These are phyloP conservation scores for Cetoscarus ocellatus DNA, from an alignment of 2,797 vertebrate species.

Conservation along the genomic window DNA sequence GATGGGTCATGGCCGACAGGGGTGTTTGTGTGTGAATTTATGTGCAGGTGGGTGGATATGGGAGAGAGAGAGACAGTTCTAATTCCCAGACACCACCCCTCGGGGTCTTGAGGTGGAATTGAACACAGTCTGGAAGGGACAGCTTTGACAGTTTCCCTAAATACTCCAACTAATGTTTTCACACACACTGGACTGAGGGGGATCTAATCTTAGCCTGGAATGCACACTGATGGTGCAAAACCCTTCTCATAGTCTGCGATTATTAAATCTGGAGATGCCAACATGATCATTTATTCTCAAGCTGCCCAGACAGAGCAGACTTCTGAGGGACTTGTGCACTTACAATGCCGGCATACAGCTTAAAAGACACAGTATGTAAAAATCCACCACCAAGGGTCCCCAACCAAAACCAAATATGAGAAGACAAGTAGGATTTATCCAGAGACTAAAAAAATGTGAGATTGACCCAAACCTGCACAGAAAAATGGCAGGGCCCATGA, in stretches of 20 bases:
- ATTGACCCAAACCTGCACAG: too few relatives aligned
- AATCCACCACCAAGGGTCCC: too few relatives aligned
- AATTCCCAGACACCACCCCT: conserved; percentile 76
- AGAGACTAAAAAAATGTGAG: too few relatives aligned
- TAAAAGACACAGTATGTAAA: too few relatives aligned
- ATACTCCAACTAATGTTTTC: conserved; percentile 75
- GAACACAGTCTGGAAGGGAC: conserved; percentile 75
- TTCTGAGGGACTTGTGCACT: conserved; percentile 31
- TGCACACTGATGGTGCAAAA: conserved; percentile 45
- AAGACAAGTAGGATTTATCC: too few relatives aligned
- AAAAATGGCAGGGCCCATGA: too few relatives aligned
- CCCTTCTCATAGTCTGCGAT: conserved; percentile 27
- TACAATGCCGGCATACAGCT: too few relatives aligned
- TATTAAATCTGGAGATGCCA: conserved; percentile 27
- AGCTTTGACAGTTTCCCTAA: conserved; percentile 78
- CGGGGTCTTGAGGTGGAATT: conserved; percentile 73
- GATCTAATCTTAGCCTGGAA: conserved; percentile 61
- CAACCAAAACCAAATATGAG: too few relatives aligned
- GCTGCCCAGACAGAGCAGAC: conserved; percentile 24
- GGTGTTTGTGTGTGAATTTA: conserved; percentile 73
- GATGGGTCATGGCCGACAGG: conserved; percentile 75
- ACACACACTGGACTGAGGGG: conserved; percentile 59
- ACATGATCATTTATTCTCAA: conserved; percentile 30
- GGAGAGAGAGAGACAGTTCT: conserved; percentile 71
- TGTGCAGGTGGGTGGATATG: conserved; percentile 66